These are phyloP conservation scores for Indri indri DNA, from an alignment of 2,113 vertebrate species.

Conservation along the genomic window DNA sequence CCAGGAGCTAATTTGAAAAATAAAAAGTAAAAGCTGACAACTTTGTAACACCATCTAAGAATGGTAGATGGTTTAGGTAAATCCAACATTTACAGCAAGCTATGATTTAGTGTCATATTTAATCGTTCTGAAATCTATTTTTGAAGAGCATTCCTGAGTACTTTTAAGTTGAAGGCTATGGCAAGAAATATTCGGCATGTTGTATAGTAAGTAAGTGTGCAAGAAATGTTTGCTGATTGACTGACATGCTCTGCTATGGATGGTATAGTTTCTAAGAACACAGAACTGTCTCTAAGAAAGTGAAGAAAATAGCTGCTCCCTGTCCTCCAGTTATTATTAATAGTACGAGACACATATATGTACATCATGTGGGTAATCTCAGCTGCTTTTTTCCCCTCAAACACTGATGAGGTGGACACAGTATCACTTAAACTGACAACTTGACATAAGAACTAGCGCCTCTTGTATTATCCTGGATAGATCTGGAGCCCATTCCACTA, in stretches of 20 bases:
- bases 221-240: background rate
- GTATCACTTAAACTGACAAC: background rate
- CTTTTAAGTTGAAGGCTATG: background rate
- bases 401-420: background rate
- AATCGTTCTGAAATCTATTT: background rate
- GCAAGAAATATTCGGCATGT: background rate
- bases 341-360: background rate
- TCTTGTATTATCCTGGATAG: too few species aligned
- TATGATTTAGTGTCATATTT: background rate
- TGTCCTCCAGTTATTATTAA: background rate
- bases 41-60: background rate
- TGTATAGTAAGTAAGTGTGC: rapidly evolving
- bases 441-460: background rate
- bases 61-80: slow-evolving; percentile 1
- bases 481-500: too few species aligned
- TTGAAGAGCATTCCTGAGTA: background rate
- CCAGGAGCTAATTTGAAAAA: background rate
- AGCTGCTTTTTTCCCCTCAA: background rate
- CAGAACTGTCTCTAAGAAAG: background rate
- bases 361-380: too few species aligned
- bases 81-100: background rate
- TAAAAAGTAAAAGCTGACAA: background rate
- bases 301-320: background rate
- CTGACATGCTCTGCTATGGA: background rate
- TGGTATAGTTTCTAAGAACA: background rate